Base-by-base conservation (phyloP, 2,888 invertebrate species). In the Zaprionus bogoriensis region DNA sequence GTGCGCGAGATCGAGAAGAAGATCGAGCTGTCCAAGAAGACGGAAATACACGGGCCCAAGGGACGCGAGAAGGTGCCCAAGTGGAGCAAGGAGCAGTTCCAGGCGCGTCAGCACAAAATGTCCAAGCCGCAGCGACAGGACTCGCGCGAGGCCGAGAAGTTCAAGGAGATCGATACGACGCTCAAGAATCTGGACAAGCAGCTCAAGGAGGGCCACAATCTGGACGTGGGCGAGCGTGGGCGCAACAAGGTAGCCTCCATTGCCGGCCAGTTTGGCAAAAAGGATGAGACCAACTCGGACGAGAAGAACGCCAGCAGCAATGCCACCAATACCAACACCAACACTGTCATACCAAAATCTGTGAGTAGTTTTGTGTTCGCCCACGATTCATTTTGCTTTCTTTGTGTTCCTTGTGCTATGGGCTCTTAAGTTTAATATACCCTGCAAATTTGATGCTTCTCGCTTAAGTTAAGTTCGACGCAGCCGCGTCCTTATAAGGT, bases 1-100 rank as follows among this genome's bases (percentile, higher is more conserved):
- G 95, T 97, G 28, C 95, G 95, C 76, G 95, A 96, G 90, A 96
- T 98, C 25, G 97, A 98, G 88, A 95, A 96, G 89, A 97, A 97
- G 91, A 97, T 97, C 27, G 94, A 94, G 57, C 92, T 92, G 76
- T 91, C 91, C 0, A 91, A 91, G 61, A 90, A 91, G 67, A 90
- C 90, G 0, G 91, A 91, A 75, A 87, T 89, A 52, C 89, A 88
- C 7, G 90, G 91, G 14, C 84, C 88, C 3, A 90, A 92, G 80
- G 91, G 92, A 6, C 92, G 93, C 44, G 95, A 96, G 84, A 95
- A 94, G 89, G 97, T 97, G 51, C 97, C 97, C 7, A 97, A 97
- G 90, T 97, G 97, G 97, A 97, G 96, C 89, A 93, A 95, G 72
- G 96, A 97, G 89, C 96, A 96, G 72, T 91, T 91, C 66, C 92